These are phyloP conservation scores for Ptiloglossa arizonensis DNA, from an alignment of 1,140 invertebrate species.

Conservation along the genomic window DNA sequence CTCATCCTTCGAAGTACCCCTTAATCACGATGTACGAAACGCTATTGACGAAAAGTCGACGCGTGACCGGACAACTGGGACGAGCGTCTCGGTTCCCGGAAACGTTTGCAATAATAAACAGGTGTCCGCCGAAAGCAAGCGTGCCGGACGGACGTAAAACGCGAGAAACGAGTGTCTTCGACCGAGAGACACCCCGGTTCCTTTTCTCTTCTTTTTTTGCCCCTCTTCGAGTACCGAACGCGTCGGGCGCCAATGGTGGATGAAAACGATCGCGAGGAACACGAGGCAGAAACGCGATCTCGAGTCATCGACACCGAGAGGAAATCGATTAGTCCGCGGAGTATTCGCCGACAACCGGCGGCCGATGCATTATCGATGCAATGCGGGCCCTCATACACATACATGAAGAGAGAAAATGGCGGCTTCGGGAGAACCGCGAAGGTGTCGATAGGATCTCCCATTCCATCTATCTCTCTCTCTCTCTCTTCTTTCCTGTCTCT, in stretches of 20 bases:
- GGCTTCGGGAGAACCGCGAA: conserved; percentile 34
- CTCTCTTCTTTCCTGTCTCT: too few relatives aligned
- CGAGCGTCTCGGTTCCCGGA: conserved; percentile 12
- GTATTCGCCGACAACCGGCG: conserved; percentile 38
- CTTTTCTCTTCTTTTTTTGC: too few relatives aligned
- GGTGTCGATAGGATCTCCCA: conserved; percentile 62
- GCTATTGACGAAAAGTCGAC: background rate
- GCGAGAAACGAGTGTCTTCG: conserved; percentile 30
- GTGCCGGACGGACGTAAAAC: conserved; percentile 27
- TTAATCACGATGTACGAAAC: too few relatives aligned
- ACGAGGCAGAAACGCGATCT: background rate
- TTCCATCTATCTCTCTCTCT: background rate
- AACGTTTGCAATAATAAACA: conserved; percentile 30
- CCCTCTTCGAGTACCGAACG: background rate
- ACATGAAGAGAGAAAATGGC: conserved; percentile 64
- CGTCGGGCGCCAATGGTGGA: background rate
- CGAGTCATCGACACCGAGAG: conserved; percentile 17
- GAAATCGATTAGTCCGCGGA: conserved; percentile 57
- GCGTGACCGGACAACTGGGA: too few relatives aligned
- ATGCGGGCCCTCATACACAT: conserved; percentile 53
- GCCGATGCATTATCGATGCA: conserved; percentile 62
- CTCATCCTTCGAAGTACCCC: too few relatives aligned
- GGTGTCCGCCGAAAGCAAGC: conserved; percentile 14
- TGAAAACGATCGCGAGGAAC: background rate
- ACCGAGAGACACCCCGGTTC: conserved; percentile 24